Percentiles rank a stretch among this genome's conserved stretches.
phyloP scores from a whole-genome alignment of 2,113 vertebrate genomes.

The Phrynosoma blainvillii region DNA sequence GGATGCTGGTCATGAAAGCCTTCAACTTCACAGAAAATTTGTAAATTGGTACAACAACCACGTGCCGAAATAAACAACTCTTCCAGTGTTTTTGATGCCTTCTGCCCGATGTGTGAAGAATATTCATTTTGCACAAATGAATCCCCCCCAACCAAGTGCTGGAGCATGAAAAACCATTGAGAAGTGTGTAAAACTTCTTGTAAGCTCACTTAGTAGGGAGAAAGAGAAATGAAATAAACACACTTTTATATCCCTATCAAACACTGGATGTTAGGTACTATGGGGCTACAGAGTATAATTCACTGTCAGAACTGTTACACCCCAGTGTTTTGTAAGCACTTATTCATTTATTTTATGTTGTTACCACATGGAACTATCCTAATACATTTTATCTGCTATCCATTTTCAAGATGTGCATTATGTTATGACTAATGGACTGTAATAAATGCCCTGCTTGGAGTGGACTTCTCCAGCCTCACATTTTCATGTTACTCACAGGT shows the following conservation, averaged over 20 bases:
- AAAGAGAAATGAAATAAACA: background rate
- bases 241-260: too few relatives aligned
- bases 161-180: too few relatives aligned
- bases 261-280: too few relatives aligned
- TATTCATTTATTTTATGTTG: conserved; percentile 5
- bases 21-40: too few relatives aligned
- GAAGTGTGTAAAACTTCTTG: too few relatives aligned
- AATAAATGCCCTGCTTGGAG: background rate
- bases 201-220: background rate
- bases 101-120: too few relatives aligned
- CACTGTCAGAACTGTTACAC: background rate
- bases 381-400: background rate
- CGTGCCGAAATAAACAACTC: too few relatives aligned
- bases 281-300: background rate
- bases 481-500: background rate
- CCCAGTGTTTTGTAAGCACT: background rate
- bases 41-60: too few relatives aligned
- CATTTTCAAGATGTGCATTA: background rate
- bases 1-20: too few relatives aligned
- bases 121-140: too few relatives aligned
- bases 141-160: too few relatives aligned
- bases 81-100: too few relatives aligned
- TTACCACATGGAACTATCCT: background rate
- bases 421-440: background rate
- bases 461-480: background rate